A percentile compares a stretch with the other conserved stretches of the same genome.
phyloP scores from a whole-genome alignment of 2,888 invertebrate genomes.

The Mayetiola destructor region DNA sequence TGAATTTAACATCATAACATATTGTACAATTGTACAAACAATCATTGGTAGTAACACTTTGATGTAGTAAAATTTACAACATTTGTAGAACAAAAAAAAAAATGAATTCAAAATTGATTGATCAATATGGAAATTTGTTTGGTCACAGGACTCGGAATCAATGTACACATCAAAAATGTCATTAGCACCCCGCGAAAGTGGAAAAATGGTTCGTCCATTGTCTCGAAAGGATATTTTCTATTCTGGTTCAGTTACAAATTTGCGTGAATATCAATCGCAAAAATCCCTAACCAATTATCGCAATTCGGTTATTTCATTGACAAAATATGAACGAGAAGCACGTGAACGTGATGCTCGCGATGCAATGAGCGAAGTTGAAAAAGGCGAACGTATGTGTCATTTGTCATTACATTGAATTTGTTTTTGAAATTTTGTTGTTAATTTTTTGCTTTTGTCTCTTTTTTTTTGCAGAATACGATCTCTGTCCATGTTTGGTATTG shows the following conservation, averaged over 20 bases:
- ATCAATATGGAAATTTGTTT: not conserved
- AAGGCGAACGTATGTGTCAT: conserved; percentile 44
- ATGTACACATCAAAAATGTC: conserved; percentile 57
- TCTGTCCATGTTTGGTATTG: conserved; percentile 64
- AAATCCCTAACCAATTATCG: conserved; percentile 80
- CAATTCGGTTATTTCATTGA: conserved; percentile 79
- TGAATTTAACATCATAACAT: too few relatives aligned
- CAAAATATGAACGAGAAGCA: conserved; percentile 49
- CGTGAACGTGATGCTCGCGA: conserved; percentile 45
- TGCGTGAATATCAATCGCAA: conserved; percentile 87
- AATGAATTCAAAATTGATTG: not conserved
- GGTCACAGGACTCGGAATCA: conserved; percentile 43
- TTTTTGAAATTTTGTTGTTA: conserved; percentile 15
- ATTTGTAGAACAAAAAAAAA: too few relatives aligned
- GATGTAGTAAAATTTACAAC: too few relatives aligned
- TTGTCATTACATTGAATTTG: not conserved
- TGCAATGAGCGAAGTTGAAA: conserved; percentile 36
- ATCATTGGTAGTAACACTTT: too few relatives aligned
- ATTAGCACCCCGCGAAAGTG: conserved; percentile 36
- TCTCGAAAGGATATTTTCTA: conserved; percentile 96
- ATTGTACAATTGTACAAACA: too few relatives aligned
- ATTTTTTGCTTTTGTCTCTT: conserved; percentile 2
- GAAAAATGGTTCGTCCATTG: conserved; percentile 71
- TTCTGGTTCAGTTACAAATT: conserved; percentile 84
- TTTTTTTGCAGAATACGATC: conserved; percentile 48